These are phyloP conservation scores for Tachypleus tridentatus DNA, from an alignment of 1,140 invertebrate genomes.

Conservation along the genomic window DNA sequence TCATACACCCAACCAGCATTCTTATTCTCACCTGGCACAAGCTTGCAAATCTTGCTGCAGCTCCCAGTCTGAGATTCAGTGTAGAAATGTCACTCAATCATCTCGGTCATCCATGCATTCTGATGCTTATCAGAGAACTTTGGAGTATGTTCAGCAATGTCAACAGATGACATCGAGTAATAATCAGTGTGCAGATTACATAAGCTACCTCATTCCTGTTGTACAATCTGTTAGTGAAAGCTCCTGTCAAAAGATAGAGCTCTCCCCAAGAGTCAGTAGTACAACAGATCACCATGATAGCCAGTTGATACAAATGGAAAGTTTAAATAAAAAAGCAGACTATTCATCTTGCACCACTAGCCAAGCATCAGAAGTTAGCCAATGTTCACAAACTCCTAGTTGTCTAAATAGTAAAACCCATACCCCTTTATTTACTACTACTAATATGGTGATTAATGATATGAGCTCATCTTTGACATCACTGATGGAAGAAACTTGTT, in stretches of 20 bases:
- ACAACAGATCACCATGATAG: neutral
- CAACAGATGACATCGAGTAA: slow-evolving; percentile 33
- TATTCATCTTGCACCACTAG: slow-evolving; percentile 12
- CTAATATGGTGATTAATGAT: slow-evolving; percentile 90
- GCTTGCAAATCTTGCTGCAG: too few relatives aligned
- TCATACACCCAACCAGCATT: too few relatives aligned
- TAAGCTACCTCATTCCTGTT: neutral
- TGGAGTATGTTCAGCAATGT: slow-evolving; percentile 83
- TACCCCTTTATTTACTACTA: slow-evolving; percentile 45
- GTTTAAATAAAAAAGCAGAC: slow-evolving; percentile 18
- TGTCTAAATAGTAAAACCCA: neutral
- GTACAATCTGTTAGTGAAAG: neutral
- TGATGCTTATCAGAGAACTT: slow-evolving; percentile 71
- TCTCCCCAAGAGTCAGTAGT: neutral
- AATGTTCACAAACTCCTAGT: slow-evolving; percentile 6
- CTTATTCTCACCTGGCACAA: too few relatives aligned
- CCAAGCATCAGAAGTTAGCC: slow-evolving; percentile 3
- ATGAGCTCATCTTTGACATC: slow-evolving; percentile 83
- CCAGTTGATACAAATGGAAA: neutral
- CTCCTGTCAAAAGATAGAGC: neutral
- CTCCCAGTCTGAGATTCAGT: slow-evolving; percentile 17
- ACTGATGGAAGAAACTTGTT: slow-evolving; percentile 81
- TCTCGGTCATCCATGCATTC: slow-evolving; percentile 48
- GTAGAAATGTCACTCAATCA: slow-evolving; percentile 20
- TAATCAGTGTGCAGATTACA: neutral